Base-by-base conservation (phyloP, 2,113 vertebrate genomes). In the Lates calcarifer region DNA sequence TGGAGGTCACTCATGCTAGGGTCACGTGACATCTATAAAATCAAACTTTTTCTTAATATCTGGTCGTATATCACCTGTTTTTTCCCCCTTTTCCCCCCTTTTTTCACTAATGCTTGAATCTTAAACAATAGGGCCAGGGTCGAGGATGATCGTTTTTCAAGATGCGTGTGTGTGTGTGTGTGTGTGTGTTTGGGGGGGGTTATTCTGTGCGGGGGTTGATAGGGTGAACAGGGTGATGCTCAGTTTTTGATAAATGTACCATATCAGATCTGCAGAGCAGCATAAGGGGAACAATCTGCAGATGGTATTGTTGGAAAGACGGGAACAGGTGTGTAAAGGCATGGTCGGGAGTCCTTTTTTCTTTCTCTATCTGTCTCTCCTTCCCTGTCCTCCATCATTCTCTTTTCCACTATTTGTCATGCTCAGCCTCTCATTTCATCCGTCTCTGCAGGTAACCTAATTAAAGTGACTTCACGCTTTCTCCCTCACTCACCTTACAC, bases 11-110 rank as follows among this genome's bases (percentile, higher is more conserved):
- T 92, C 93, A 91, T 89, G 90, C 93, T 92, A 82, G 92, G 94
- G 94, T 94, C 94, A 95, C 67, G 81, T 94, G 93, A 94, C 94
- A 91, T 89, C 94, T 84, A 95, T 95, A 95, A 96, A 96, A 95
- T 94, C 89, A 93, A 95, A 94, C 93, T 94, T 96, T 95, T 93
- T 86, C 84, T 93, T 94, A 94, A 95, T 95, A 94, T 94, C 93
- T 90, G 85, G 71, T 87, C 79, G 31, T 95, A 95, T 90, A 95
- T 95, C 93, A 93, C 76, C 45, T 60, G 55, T 58, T 76, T 74
- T 61, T 61, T 17, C 26, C 53, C 6, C 28, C 53, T 66, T 82
- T 82, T 57, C 14, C 31, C 45, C 49, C 74, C 70, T 63, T 74
- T 45, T 72, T 45, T 4, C 28, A 49, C 79, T 83, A 77, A 89